Evolutionary conservation across 2,888 invertebrate species (phyloP), one percentile per base, ranked within the genome.

Genomic region (Drosophila siamana): DNA sequence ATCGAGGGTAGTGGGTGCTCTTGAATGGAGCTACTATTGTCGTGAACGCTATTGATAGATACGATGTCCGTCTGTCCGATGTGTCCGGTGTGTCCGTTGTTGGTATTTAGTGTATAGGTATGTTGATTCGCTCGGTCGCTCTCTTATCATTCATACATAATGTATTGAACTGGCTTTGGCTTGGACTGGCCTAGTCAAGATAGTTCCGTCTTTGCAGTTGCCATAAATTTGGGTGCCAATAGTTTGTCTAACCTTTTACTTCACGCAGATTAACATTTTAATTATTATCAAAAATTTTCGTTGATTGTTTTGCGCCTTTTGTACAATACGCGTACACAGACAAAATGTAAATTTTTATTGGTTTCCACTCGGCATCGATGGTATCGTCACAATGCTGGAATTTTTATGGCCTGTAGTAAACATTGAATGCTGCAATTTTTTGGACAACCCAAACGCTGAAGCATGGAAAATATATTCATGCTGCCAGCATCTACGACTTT

Each of bases 181-280:
- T 78, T 47, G 36, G 63, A 30, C 52, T 79, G 62, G 64, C 64
- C 59, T 55, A 65, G 71, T 48, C 67, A 57, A 40, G 62, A 62
- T 52, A 76, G 87, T 84, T 84, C 84, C 84, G 87, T 88, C 87
- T 88, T 87, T 87, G 82, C 60, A 74, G 82, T 75, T 73, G 83
- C 80, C 83, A 82, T 89, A 89, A 86, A 89, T 88, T 86, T 73
- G 38, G 57, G 50, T 80, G 75, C 78, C 88, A 86, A 89, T 85
- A 89, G 86, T 86, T 89, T 89, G 89, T 89, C 89, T 82, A 86
- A 88, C 88, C 89, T 89, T 89, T 86, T 88, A 83, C 80, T 86
- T 88, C 83, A 85, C 79, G 74, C 76, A 80, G 73, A 86, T 86
- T 86, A 86, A 86, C 86, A 86, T 89, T 86, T 86, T 89, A 86